Evolutionary conservation across 2,113 vertebrate species (phyloP).

Genomic region (Poicephalus gulielmi): DNA sequence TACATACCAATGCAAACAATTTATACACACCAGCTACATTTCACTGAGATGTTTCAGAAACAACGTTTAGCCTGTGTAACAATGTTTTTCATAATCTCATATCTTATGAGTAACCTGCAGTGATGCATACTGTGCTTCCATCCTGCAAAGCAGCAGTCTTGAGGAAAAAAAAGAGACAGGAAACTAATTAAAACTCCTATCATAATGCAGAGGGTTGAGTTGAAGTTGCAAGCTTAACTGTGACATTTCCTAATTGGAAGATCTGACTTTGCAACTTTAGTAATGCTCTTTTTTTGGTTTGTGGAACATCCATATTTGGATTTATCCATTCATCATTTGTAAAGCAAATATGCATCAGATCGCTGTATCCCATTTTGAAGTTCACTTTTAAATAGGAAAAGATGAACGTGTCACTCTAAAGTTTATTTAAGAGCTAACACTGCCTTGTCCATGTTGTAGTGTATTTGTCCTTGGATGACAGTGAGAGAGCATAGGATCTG

Average conservation of each 20-base stretch:
- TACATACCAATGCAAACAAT: conserved; percentile 8
- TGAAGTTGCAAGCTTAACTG: background rate
- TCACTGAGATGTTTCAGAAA: conserved; percentile 15
- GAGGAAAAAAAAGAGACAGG: background rate
- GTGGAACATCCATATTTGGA: background rate
- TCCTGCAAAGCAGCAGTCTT: background rate
- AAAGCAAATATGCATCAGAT: background rate
- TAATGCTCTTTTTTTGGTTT: background rate
- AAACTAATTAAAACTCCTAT: background rate
- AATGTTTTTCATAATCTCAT: background rate
- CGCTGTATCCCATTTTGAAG: background rate
- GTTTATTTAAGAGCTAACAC: background rate
- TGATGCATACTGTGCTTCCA: background rate
- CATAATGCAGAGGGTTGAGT: background rate
- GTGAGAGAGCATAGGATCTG: background rate
- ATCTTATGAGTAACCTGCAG: background rate
- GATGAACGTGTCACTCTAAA: background rate
- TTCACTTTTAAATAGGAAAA: background rate
- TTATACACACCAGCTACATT: background rate
- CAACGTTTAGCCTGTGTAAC: background rate
- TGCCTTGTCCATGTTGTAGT: background rate
- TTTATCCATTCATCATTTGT: background rate
- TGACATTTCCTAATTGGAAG: background rate
- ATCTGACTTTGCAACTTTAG: background rate
- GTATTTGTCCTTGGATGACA: background rate